Conservation (phyloP, 2,797 vertebrate species). For the Nasua narica region DNA sequence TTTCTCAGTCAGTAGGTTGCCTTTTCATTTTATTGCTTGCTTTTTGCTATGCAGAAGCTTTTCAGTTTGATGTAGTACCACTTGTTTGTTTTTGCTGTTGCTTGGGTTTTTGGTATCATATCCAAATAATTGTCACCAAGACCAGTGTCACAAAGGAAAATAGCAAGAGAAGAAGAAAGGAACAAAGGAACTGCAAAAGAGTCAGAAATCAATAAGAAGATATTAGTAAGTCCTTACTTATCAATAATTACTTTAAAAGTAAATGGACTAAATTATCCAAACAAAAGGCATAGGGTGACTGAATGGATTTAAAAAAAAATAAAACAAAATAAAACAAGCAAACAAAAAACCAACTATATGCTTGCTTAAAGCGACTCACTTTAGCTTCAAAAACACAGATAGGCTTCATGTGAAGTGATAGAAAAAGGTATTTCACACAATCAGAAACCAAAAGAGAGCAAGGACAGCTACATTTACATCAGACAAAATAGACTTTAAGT, state of each 20-base stretch:
- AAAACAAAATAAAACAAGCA: not conserved
- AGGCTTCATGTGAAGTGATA: not conserved
- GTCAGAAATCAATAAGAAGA: not conserved
- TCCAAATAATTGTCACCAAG: not conserved
- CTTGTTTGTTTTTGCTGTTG: not conserved
- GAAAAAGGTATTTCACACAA: not conserved
- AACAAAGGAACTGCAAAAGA: not conserved
- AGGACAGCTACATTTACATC: not conserved
- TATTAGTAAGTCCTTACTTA: not conserved
- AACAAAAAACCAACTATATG: not conserved
- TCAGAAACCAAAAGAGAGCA: not conserved
- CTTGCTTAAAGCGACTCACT: not conserved
- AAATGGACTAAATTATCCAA: not conserved
- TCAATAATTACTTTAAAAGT: not conserved
- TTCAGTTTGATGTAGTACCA: not conserved
- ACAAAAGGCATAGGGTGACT: not conserved
- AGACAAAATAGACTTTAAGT: not conserved
- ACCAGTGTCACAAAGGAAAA: not conserved
- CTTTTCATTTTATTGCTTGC: not conserved
- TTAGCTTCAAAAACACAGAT: not conserved
- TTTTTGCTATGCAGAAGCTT: not conserved
- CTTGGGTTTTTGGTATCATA: not conserved
- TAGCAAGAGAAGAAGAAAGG: not conserved
- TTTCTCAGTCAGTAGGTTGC: not conserved
- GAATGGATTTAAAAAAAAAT: not conserved